Base-by-base conservation (phyloP, 2,113 vertebrate genomes). In the Monopterus albus region DNA sequence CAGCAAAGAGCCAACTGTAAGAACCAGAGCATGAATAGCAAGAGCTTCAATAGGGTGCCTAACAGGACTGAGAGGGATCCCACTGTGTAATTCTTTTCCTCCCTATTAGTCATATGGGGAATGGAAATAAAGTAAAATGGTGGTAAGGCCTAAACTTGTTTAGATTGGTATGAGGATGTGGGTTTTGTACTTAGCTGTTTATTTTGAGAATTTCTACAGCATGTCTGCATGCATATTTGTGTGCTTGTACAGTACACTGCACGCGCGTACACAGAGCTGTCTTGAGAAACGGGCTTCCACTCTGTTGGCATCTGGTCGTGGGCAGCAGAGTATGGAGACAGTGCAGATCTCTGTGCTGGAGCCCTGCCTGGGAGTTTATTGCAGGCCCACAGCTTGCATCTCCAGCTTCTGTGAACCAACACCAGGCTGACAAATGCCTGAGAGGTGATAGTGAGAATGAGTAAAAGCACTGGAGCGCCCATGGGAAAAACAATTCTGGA, bases 401-500 rank as follows among this genome's bases (percentile, higher is more conserved):
- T 72, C 45, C 50, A 51, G 68, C 72, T 40, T 64, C 59, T 70
- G 78, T 69, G 76, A 76, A 71, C 60, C 63, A 58, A 79, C 74
- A 75, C 45, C 43, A 62, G 52, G 62, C 72, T 81, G 83, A 78
- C 74, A 78, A 83, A 89, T 84, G 70, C 72, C 75, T 72, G 23
- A 83, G 76, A 79, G 49, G 74, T 82, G 57, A 82, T 55, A 57
- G 74, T 70, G 74, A 46, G 70, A 77, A 82, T 66, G 75, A 87
- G 56, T 49, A 74, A 79, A 77, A 65, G 78, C 61, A 72, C 28
- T 49, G 74, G 75, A 61, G 70, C 64, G 51, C 47, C 77, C 53
- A 2, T 25, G 75, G 75, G 78, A 71, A 77, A 87, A 87, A 76
- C 84, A 75, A 84, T 79, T 77, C 72, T 57, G 42, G 72, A 43